Evolutionary conservation across 2,797 vertebrate species (phyloP), one percentile per base, ranked within the genome.

Genomic region (Eupleurogrammus muticus): DNA sequence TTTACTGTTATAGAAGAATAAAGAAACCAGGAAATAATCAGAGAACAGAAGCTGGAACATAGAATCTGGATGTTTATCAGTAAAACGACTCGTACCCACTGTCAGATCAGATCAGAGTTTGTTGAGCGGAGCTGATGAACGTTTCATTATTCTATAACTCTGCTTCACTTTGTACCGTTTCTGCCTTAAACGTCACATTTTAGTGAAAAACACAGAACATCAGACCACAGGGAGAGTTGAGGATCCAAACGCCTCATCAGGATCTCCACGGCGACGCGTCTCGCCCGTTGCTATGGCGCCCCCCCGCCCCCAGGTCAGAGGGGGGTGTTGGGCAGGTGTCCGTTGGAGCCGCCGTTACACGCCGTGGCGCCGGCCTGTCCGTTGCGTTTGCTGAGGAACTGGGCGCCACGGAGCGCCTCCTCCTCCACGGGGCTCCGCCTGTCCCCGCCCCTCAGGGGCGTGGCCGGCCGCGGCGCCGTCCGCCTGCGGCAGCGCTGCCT

Each of bases 301-400:
- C 1, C 24, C 52, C 9, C 19, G 42, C 23, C n/a, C 14, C 9
- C 11, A 11, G 13, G 21, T 14, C 81, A 93, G 70, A 93, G 90
- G 3, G 94, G 93, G 9, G 84, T 93, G 85, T 94, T 94, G 42
- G 93, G 92, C 21, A 94, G 82, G 77, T 93, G 90, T 0, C 92
- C 92, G 3, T 92, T 93, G 2, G 91, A 92, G n/a, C 78, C 83
- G 2, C 87, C 82, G 0, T 91, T 92, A 68, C 84, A 81, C 3
- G 75, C 80, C 2, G 75, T 38, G 0, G 80, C 83, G 13, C 74
- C 78, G 24, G 63, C 61, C 5, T 88, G 80, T 24, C 81, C 77
- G 1, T 79, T 90, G 24, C 28, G 47, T 57, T 91, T 92, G 53
- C 36, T 44, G 2, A 73, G 49, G 1, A 74, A 59, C 11, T 69